Conservation (phyloP, 2,888 invertebrate species). For the Tetrapedia diversipes region DNA sequence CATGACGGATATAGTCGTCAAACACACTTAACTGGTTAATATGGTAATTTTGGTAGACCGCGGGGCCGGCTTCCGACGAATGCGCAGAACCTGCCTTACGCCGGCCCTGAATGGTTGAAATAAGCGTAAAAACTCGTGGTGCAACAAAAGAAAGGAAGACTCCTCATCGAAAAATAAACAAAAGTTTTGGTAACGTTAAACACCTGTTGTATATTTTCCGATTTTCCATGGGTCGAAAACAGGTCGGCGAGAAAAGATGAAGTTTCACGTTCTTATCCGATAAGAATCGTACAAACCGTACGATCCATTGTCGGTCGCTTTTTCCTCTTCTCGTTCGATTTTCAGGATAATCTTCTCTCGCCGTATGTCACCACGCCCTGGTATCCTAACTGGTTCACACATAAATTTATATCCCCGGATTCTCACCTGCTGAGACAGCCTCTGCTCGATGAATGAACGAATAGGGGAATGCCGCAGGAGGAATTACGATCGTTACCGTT, state of each 20-base stretch:
- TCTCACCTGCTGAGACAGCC: conserved; percentile 17
- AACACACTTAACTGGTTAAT: too few relatives aligned
- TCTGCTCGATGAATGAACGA: conserved; percentile 21
- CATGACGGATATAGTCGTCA: too few relatives aligned
- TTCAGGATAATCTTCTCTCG: conserved; percentile 1
- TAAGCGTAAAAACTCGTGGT: too few relatives aligned
- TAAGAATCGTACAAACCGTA: background rate
- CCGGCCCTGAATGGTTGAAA: too few relatives aligned
- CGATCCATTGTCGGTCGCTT: background rate
- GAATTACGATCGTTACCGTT: conserved; percentile 27
- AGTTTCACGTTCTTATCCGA: background rate
- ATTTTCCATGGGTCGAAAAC: background rate
- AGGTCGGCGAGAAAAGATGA: conserved; percentile 13
- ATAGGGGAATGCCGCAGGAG: conserved; percentile 11
- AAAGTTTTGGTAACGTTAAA: too few relatives aligned
- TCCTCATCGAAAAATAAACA: too few relatives aligned
- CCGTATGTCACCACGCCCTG: background rate
- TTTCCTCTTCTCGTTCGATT: background rate
- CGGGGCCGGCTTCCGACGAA: too few relatives aligned
- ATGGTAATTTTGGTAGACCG: too few relatives aligned
- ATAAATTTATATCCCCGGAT: conserved; percentile 16
- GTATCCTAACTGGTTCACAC: background rate
- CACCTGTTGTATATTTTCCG: conserved; percentile 35
- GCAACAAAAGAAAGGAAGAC: too few relatives aligned
- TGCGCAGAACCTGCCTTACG: too few relatives aligned